Percentiles rank a stretch among this genome's conserved stretches.
phyloP scores from a whole-genome alignment of 2,113 vertebrate genomes.

The Stomatorhinus ivindoensis region DNA sequence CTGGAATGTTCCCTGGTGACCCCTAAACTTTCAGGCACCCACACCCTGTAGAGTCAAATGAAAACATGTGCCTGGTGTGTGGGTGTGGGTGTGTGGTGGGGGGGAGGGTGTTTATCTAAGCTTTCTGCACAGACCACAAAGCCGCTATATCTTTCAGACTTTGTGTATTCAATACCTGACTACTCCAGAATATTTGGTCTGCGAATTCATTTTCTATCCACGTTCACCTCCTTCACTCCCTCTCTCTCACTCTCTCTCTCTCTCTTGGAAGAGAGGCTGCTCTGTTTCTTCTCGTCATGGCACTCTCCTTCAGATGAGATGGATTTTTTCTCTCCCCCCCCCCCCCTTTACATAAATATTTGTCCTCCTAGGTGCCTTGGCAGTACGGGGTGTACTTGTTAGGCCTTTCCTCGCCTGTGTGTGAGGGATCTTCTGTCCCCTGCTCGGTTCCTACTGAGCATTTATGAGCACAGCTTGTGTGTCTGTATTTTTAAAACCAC shows the following conservation, averaged over 20 bases:
- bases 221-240: slow-evolving; percentile 21
- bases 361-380: slow-evolving; percentile 33
- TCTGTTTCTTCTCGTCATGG: slow-evolving; percentile 30
- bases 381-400: slow-evolving; percentile 25
- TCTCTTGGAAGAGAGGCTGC: slow-evolving; percentile 29
- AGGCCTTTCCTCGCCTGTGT: background rate
- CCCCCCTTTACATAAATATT: slow-evolving; percentile 29
- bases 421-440: background rate
- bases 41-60: background rate
- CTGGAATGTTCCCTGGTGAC: background rate
- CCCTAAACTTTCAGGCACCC: background rate
- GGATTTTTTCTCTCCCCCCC: slow-evolving; percentile 20
- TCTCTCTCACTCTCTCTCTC: background rate
- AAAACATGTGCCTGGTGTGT: background rate
- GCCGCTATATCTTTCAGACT: background rate
- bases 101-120: background rate
- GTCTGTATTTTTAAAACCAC: background rate
- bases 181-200: slow-evolving; percentile 25
- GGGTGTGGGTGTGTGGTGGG: background rate
- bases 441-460: background rate
- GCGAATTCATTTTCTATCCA: slow-evolving; percentile 35
- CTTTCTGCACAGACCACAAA: background rate
- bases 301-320: slow-evolving; percentile 37
- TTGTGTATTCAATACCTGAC: slow-evolving; percentile 13
- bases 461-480: background rate